Evolutionary conservation across 2,797 vertebrate genomes (phyloP).

Genomic region (Carapus acus): DNA sequence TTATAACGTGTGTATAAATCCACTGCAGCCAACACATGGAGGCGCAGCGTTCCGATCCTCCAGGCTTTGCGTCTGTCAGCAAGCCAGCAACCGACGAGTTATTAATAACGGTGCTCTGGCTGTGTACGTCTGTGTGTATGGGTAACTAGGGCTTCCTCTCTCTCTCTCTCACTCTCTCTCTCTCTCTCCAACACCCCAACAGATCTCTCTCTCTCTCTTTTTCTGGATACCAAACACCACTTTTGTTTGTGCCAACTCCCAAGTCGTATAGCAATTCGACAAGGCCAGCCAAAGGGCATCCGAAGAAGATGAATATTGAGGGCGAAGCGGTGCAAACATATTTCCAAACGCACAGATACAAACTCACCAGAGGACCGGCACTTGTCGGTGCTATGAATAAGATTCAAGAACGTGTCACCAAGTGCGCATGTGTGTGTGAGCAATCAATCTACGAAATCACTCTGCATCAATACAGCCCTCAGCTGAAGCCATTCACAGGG

Average conservation of each 20-base stretch:
- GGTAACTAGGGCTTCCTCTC: slow-evolving; percentile 60
- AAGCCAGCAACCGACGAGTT: slow-evolving; percentile 66
- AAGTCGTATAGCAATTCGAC: slow-evolving; percentile 32
- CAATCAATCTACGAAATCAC: slow-evolving; percentile 62
- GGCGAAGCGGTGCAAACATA: neutral
- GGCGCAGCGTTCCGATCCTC: slow-evolving; percentile 29
- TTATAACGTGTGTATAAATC: slow-evolving; percentile 7
- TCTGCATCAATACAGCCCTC: slow-evolving; percentile 50
- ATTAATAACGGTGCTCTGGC: slow-evolving; percentile 68
- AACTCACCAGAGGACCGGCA: neutral
- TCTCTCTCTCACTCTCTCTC: neutral
- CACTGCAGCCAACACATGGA: slow-evolving; percentile 2
- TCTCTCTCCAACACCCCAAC: too few relatives aligned
- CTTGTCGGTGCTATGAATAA: slow-evolving; percentile 32
- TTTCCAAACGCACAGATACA: slow-evolving; percentile 19
- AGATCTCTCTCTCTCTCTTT: slow-evolving; percentile 23
- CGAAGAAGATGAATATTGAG: slow-evolving; percentile 19
- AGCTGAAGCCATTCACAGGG: slow-evolving; percentile 39
- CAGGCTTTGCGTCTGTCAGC: slow-evolving; percentile 55
- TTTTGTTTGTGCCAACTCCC: slow-evolving; percentile 47
- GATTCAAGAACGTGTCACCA: slow-evolving; percentile 21
- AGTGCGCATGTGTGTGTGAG: slow-evolving; percentile 41
- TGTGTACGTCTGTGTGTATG: slow-evolving; percentile 44
- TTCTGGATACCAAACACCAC: slow-evolving; percentile 54
- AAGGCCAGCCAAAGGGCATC: slow-evolving; percentile 57